Evolutionary conservation across 2,113 vertebrate species (phyloP).

Genomic region (Microtus montanus): DNA sequence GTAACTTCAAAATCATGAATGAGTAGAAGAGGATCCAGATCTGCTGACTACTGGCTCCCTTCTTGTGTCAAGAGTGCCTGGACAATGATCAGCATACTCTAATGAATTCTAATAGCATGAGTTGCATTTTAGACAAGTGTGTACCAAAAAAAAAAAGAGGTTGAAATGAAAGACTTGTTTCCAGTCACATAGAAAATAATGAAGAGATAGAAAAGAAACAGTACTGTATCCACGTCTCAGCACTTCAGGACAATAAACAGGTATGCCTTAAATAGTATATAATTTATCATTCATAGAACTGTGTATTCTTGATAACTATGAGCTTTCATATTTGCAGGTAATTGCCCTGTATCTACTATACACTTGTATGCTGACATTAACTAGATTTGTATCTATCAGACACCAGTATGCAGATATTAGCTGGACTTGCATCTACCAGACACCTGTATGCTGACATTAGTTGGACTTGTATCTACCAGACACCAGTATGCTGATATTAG

Average conservation of each 20-base stretch:
- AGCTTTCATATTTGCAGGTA: conserved; percentile 2
- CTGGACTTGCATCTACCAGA: too few species aligned
- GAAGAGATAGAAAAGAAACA: not conserved
- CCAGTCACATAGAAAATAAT: conserved; percentile 1
- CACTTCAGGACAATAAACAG: not conserved
- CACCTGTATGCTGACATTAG: too few species aligned
- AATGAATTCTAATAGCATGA: not conserved
- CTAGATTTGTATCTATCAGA: not conserved
- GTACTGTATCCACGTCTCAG: not conserved
- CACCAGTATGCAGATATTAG: too few species aligned
- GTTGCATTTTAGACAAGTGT: not conserved
- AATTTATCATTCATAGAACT: not conserved
- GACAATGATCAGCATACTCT: not conserved
- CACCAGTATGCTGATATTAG: too few species aligned
- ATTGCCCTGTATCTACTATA: not conserved
- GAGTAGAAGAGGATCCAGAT: not conserved
- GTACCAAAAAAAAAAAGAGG: not conserved
- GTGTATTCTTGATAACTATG: not conserved
- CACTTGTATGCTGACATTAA: not conserved
- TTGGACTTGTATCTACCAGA: too few species aligned
- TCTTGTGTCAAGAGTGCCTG: not conserved
- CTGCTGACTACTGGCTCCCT: not conserved
- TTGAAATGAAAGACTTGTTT: not conserved
- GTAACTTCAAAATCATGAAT: not conserved
- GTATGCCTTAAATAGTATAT: not conserved